Conservation (phyloP, 2,113 vertebrate genomes). For the Camelus dromedarius region DNA sequence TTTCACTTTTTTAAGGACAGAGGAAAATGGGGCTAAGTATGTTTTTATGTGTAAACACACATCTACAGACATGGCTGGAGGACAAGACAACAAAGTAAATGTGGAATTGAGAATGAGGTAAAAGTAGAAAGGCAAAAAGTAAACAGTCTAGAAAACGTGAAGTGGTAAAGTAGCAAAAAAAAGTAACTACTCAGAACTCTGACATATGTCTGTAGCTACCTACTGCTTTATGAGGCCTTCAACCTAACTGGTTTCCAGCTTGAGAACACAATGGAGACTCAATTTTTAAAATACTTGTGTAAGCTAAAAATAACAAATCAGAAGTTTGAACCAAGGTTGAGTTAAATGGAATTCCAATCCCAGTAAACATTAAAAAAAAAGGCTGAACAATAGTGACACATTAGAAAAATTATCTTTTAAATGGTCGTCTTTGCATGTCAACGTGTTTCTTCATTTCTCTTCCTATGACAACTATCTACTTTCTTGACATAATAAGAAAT, state of each 20-base stretch:
- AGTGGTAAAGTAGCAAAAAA: background rate
- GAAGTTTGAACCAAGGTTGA: background rate
- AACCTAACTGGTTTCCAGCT: background rate
- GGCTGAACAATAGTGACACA: background rate
- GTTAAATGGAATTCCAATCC: background rate
- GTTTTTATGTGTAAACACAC: background rate
- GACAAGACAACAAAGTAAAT: background rate
- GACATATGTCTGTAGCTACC: background rate
- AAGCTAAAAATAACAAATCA: background rate
- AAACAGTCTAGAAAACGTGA: background rate
- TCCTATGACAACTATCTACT: background rate
- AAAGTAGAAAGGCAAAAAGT: background rate
- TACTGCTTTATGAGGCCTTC: background rate
- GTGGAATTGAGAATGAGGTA: background rate
- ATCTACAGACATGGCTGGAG: background rate
- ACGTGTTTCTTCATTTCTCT: constrained; percentile 57
- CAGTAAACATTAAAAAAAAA: background rate
- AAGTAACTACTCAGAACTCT: background rate
- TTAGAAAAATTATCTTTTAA: constrained; percentile 36
- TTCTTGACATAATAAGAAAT: constrained; percentile 16
- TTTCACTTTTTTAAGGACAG: background rate
- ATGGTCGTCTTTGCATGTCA: background rate
- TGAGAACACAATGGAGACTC: background rate
- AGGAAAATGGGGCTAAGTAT: background rate
- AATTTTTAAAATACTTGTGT: constrained; percentile 25